Base-by-base conservation (phyloP, 2,888 invertebrate genomes). In the Lasioglossum villosulum region DNA sequence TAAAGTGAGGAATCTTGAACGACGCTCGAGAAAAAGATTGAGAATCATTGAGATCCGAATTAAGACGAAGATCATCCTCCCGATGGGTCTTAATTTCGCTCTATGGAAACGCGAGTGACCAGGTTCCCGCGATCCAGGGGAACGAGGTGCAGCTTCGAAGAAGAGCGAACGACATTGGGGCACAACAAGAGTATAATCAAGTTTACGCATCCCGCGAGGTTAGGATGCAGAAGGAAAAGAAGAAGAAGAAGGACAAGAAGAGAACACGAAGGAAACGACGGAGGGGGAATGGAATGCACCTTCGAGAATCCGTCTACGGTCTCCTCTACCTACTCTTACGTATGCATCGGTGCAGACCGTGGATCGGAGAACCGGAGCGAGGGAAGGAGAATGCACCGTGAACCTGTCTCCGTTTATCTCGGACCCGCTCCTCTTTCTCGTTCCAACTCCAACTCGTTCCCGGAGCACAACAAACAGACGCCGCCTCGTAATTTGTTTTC, bases 401-500 rank as follows among this genome's bases (percentile, higher is more conserved):
- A 48, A 52, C 78, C 86, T 81, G 68, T 78, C 75, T 72, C 72
- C 48, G 68, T 73, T 77, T 45, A 74, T 80, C 75, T 48, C 39
- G 74, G 86, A 52, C 39, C 63, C 42, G 59, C 74, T 66, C 59
- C 80, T 78, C 75, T 74, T 75, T 83, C 82, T 75, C n/a, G n/a
- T n/a, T n/a, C n/a, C n/a, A n/a, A n/a, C n/a, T n/a, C 52, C 75
- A n/a, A 63, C 83, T 72, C 59, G 86, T 88, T 89, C 89, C 76
- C 89, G 85, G 88, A 84, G 87, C 91, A 93, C 94, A 94, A 94
- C 94, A 94, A 94, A 94, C 94, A 93, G 94, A 93, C 93, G 93
- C 94, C 94, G 94, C 94, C 94, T 94, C 94, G 93, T 94, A 94
- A 94, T 94, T 94, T 94, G 94, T 94, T 94, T 94, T 94, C 94